Base-by-base conservation (phyloP, 2,113 vertebrate species). In the Erinaceus europaeus region DNA sequence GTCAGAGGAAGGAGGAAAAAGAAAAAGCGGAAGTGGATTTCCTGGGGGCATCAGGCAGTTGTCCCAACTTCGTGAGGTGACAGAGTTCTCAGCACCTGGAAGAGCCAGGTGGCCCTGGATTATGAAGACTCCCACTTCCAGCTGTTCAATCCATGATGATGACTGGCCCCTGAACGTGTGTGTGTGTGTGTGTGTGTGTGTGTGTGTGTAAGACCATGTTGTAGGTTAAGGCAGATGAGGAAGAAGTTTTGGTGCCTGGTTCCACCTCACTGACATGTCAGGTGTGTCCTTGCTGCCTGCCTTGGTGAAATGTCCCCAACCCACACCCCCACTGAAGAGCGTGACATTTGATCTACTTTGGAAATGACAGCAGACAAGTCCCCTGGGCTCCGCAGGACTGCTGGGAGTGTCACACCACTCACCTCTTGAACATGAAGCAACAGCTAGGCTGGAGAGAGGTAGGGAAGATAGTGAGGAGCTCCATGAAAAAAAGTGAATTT, bases 381-480 rank as follows among this genome's bases (percentile, higher is more conserved):
- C 94, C 94, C 40, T 90, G 96, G 94, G 94, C 96, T 97, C 97
- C 96, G 84, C 75, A 69, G 92, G 80, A 86, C 91, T 95, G 94
- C 93, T 68, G 95, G 96, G 96, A 96, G 95, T 96, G 97, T 97
- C 96, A 93, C 96, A 96, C 96, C 95, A 61, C 96, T 94, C 91
- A 52, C 88, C 96, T 91, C 36, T 93, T 95, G 96, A 97, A 97
- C 96, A 95, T 94, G 96, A 97, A 94, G 95, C 95, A 97, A 95
- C 96, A 97, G 96, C 97, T 97, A 96, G 95, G 95, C 94, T 96
- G 95, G 93, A 96, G 94, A 95, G 91, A 86, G 64, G 13, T 8
- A 90, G 84, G 96, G 97, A 96, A 97, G 97, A 98, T 96, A 97
- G 97, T 86, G 96, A 90, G 94, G 6, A 81, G 93, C 96, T 94